Base-by-base conservation (phyloP, 2,888 invertebrate species). In the Amblyjoppa fuscipennis region DNA sequence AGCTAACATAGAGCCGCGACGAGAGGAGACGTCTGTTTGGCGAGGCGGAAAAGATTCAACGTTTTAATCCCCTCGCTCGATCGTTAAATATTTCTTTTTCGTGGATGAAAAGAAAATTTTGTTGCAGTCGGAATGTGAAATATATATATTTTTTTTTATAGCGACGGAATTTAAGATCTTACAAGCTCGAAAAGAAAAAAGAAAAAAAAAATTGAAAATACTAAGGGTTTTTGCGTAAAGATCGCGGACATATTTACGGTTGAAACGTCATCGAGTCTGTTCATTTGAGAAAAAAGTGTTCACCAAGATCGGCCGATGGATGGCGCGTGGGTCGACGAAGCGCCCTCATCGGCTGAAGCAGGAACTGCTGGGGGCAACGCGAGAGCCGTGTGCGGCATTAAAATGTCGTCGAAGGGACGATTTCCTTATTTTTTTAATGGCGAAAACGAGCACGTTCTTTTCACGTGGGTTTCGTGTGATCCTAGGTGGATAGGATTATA, bases 11-110 rank as follows among this genome's bases (percentile, higher is more conserved):
- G 53, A 3, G 13, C 13, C 28, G 41, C 34, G 25, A 45, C 41
- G 41, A 71, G 41, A 34, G n/a, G 45, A 13, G 13, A 61, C 4
- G 31, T 28, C 61, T 9, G 20, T 25, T 20, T 11, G 59, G 20
- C 66, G 51, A 61, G 38, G n/a, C 16, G 70, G 56, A 82, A 77
- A 76, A 45, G 64, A 77, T 66, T 56, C 59, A 41, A 38, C 7
- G 20, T 59, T 76, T 81, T 41, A 20, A 31, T 59, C 59, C 59
- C 4, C 20, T 59, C 59, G 28, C 20, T 25, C 53, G 53, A 25
- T 28, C 3, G 25, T 59, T 59, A 2, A 25, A 28, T 25, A 25
- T 25, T 59, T 20, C 20, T 11, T 59, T 64, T 75, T 28, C 45
- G 49, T 0, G 3, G 45, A 3, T 45, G 13, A 45, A 45, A 13